Conservation (phyloP, 2,113 vertebrate species). For the Rhea pennata region DNA sequence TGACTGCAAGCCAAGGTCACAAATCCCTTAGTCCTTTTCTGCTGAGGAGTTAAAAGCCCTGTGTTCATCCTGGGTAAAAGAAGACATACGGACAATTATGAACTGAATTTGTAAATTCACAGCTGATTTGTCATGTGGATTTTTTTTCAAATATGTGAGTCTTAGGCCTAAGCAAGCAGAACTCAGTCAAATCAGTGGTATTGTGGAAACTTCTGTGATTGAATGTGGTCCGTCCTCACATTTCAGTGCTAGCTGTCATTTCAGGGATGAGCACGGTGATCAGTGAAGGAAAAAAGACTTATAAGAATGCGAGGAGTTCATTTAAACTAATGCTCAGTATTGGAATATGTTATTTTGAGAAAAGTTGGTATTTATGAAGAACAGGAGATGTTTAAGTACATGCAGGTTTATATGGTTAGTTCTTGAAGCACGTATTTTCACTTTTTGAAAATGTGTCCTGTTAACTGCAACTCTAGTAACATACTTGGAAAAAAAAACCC, state of each 20-base stretch:
- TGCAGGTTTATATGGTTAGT: neutral
- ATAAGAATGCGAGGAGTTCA: fast-evolving
- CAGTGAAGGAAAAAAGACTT: fast-evolving
- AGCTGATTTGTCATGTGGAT: too few relatives aligned
- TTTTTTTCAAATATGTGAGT: neutral
- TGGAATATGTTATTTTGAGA: neutral
- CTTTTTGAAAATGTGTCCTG: neutral
- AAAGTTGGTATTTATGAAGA: neutral
- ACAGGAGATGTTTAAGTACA: neutral
- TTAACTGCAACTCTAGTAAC: neutral
- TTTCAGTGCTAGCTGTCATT: fast-evolving
- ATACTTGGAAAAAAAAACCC: too few relatives aligned
- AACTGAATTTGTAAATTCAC: too few relatives aligned
- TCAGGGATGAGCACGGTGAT: neutral
- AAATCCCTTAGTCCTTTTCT: neutral
- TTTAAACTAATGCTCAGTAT: fast-evolving
- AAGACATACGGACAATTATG: too few relatives aligned
- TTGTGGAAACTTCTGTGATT: too few relatives aligned
- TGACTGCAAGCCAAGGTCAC: neutral
- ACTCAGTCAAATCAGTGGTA: neutral
- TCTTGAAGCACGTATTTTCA: neutral
- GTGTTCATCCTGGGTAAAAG: too few relatives aligned
- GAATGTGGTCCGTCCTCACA: neutral
- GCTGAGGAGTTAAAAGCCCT: too few relatives aligned
- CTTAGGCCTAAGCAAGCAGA: fast-evolving